Evolutionary conservation across 2,888 invertebrate genomes (phyloP).

Genomic region (Dolomedes plantarius): DNA sequence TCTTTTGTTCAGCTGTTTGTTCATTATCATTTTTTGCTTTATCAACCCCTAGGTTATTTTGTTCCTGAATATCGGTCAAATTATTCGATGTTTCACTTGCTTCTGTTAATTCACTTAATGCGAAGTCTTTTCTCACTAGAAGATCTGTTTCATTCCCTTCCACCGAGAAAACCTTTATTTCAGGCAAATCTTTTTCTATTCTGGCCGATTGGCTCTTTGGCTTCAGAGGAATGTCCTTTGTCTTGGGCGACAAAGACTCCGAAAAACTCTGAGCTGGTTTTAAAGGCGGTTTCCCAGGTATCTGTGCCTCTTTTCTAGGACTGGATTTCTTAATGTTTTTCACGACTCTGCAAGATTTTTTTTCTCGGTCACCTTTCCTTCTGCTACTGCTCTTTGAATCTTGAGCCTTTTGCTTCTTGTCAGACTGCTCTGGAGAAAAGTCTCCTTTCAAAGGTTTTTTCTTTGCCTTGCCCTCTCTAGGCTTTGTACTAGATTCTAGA

Average conservation of each 20-base stretch:
- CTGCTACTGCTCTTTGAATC: not conserved
- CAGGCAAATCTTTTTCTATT: constrained; percentile 31
- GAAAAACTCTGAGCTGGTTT: constrained; percentile 29
- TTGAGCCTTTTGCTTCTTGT: not conserved
- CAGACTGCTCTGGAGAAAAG: not conserved
- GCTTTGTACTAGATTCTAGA: not conserved
- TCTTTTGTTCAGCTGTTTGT: too few species aligned
- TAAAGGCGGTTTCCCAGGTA: constrained; percentile 3
- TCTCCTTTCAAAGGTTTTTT: not conserved
- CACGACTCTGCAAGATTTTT: not conserved
- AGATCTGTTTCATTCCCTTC: constrained; percentile 42
- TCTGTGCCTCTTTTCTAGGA: constrained; percentile 16
- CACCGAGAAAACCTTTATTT: constrained; percentile 41
- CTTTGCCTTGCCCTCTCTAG: not conserved
- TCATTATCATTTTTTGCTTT: too few species aligned
- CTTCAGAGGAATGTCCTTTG: not conserved
- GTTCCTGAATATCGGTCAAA: too few species aligned
- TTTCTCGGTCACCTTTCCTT: not conserved
- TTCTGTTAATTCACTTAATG: not conserved
- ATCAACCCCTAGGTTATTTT: too few species aligned
- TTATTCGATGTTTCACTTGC: not conserved
- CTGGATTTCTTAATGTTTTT: constrained; percentile 3
- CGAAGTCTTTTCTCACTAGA: constrained; percentile 2
- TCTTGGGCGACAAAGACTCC: constrained; percentile 5
- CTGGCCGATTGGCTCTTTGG: constrained; percentile 29